These are phyloP conservation scores for Melanerpes aurifrons DNA, from an alignment of 2,113 vertebrate species.

Conservation along the genomic window DNA sequence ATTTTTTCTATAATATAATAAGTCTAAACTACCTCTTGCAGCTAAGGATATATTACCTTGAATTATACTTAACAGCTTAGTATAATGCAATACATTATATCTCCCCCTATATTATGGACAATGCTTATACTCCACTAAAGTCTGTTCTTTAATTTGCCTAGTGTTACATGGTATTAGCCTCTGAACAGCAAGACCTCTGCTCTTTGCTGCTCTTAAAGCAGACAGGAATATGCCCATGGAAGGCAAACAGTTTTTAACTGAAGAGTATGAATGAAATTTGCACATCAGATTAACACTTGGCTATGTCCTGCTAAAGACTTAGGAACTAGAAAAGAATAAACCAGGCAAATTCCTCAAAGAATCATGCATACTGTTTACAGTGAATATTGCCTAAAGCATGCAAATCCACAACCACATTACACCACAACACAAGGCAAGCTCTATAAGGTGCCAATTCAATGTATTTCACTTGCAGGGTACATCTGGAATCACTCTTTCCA, in stretches of 20 bases:
- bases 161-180: not conserved
- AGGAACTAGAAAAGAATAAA: not conserved
- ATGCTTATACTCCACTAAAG: not conserved
- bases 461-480: not conserved
- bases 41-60: not conserved
- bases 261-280: not conserved
- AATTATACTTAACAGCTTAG: not conserved
- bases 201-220: not conserved
- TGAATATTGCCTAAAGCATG: not conserved
- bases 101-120: not conserved
- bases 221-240: not conserved
- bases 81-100: not conserved
- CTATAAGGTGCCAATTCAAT: not conserved
- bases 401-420: not conserved
- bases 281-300: not conserved
- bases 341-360: not conserved
- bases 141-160: not conserved
- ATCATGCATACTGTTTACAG: not conserved
- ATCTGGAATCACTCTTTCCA: not conserved
- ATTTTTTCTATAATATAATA: not conserved
- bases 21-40: not conserved
- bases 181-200: not conserved
- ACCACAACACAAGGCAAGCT: fast-evolving
- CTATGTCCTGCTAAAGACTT: not conserved
- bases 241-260: not conserved